Base-by-base conservation (phyloP, 1,140 invertebrate genomes). In the Ips nitidus region DNA sequence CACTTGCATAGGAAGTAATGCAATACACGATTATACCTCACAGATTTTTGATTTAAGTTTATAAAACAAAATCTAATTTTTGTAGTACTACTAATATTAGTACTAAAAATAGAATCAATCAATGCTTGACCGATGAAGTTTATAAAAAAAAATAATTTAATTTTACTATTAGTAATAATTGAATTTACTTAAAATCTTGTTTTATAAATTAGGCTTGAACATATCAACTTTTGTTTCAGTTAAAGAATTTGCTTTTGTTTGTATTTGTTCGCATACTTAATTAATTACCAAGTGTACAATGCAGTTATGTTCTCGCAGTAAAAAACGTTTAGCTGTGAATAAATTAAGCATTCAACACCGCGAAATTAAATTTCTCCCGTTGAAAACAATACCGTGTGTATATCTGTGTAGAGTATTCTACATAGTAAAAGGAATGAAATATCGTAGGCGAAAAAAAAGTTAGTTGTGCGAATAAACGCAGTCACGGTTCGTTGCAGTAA, bases 391-490 rank as follows among this genome's bases (percentile, higher is more conserved):
- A 38, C n/a, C 6, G 22, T 22, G 22, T 22, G 22, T 22, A 22
- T 22, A 22, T 22, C 22, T 22, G 36, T 55, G 52, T 37, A 55
- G 45, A 8, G 7, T 6, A 50, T 55, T 55, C 52, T 47, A 4
- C n/a, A 5, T 47, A n/a, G 52, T n/a, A 36, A 6, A 22, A 22
- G 37, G 52, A 22, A 55, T 55, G 52, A 55, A 55, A 55, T 55
- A 55, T 55, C 8, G 52, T 37, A 55, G 52, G 37, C 52, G 52
- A 55, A 55, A 36, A 55, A 55, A 55, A 55, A 55, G 37, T n/a
- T 38, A 55, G 52, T 55, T 55, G 52, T 37, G 6, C 52, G 52
- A 55, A 55, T 55, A 55, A 55, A 55, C 52, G 52, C 52, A 7
- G 52, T 55, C 52, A 55, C 37, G n/a, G 5, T 37, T 55, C 6